Conservation (phyloP, 2,113 vertebrate species). For the Azemiops feae region DNA sequence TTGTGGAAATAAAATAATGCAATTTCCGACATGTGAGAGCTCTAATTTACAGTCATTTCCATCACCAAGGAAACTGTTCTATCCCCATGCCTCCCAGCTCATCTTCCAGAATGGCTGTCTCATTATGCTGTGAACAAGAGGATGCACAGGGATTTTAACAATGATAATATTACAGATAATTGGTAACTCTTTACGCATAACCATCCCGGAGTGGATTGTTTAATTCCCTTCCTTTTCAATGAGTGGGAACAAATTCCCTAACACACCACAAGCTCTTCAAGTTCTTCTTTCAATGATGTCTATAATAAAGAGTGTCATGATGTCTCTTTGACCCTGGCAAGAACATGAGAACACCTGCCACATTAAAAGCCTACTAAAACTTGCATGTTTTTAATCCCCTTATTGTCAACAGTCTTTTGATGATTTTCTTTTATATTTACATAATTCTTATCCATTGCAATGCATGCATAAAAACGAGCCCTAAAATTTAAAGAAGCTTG, state of each 20-base stretch:
- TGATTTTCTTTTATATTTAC: not conserved
- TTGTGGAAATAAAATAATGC: not conserved
- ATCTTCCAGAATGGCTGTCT: not conserved
- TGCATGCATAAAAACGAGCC: not conserved
- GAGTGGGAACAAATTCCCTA: not conserved
- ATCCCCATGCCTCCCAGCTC: not conserved
- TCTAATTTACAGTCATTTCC: not conserved
- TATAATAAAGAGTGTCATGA: constrained; percentile 9
- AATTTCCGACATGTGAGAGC: constrained; percentile 6
- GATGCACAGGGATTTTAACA: accelerated
- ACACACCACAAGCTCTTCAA: not conserved
- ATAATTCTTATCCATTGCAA: not conserved
- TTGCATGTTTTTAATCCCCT: not conserved
- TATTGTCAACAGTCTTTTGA: not conserved
- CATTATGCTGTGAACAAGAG: not conserved
- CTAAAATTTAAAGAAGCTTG: not conserved
- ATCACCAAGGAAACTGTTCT: constrained; percentile 9
- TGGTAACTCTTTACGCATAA: constrained; percentile 1
- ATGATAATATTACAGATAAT: constrained; percentile 15
- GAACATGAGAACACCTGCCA: not conserved
- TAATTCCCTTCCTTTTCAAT: not conserved
- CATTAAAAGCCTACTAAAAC: not conserved
- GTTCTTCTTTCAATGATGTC: not conserved
- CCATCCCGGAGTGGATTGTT: not conserved
- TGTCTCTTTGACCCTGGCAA: not conserved